A percentile compares a stretch with the other conserved stretches of the same genome.
Conservation (phyloP, 2,888 invertebrate genomes). For the Callimorpha dominula region DNA sequence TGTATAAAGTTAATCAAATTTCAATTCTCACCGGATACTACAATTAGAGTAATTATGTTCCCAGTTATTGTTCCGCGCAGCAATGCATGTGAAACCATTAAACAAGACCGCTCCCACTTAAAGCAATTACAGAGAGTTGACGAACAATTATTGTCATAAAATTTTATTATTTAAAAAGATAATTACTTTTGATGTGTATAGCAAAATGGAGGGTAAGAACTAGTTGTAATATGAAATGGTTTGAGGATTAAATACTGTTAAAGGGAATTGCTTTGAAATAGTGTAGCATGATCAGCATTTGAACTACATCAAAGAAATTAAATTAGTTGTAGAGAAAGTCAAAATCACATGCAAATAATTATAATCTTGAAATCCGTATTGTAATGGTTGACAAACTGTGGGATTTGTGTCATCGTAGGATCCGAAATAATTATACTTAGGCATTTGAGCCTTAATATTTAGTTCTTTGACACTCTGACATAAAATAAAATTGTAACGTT, state of each 20-base stretch:
- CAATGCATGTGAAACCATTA: slow-evolving; percentile 4
- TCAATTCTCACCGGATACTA: neutral
- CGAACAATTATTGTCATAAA: neutral
- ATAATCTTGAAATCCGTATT: neutral
- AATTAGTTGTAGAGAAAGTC: neutral
- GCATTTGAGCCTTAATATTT: no score
- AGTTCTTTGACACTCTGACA: no score
- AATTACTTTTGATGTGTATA: neutral
- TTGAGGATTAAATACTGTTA: neutral
- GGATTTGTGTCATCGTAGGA: no score
- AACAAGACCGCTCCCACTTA: slow-evolving; percentile 7
- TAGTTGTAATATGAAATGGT: neutral
- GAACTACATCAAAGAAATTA: neutral
- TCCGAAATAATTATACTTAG: no score
- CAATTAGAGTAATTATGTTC: slow-evolving; percentile 3
- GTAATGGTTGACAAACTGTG: neutral
- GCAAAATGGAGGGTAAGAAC: neutral
- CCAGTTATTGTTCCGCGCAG: neutral
- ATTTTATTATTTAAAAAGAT: slow-evolving; percentile 6
- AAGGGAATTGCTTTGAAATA: neutral
- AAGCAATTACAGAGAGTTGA: slow-evolving; percentile 4
- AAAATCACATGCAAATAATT: neutral
- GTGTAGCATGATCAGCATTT: neutral
- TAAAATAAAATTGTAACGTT: no score
- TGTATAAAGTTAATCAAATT: slow-evolving; percentile 13